A percentile compares a stretch with the other conserved stretches of the same genome.
Evolutionary conservation across 2,888 invertebrate species (phyloP).

Genomic region (Apotomis betuletana): DNA sequence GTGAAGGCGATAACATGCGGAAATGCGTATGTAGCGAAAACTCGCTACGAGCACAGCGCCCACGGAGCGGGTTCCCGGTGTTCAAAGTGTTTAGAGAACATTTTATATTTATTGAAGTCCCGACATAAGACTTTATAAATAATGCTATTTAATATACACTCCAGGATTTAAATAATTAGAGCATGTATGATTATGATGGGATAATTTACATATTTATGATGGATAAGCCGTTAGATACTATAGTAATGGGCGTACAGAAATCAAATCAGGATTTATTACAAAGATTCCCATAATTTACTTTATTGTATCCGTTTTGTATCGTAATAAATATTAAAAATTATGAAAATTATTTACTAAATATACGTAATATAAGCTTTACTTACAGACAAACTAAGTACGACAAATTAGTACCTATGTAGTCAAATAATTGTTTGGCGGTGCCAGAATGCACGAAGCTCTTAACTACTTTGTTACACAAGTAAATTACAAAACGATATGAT

Average conservation of each 20-base stretch:
- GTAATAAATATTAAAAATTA: constrained; percentile 27
- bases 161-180: background rate
- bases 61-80: no score
- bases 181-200: background rate
- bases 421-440: constrained; percentile 63
- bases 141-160: no score
- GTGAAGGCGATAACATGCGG: no score
- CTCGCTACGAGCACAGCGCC: no score
- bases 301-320: constrained; percentile 24
- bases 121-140: background rate
- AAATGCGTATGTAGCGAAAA: no score
- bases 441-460: constrained; percentile 72
- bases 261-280: constrained; percentile 26
- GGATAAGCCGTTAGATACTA: constrained; percentile 26
- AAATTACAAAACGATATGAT: constrained; percentile 83
- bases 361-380: constrained; percentile 54
- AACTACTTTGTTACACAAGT: constrained; percentile 73
- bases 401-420: constrained; percentile 54
- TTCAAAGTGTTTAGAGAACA: no score
- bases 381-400: constrained; percentile 56
- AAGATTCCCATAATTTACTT: constrained; percentile 16
- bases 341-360: constrained; percentile 48
- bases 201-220: constrained; percentile 15
- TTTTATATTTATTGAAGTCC: background rate
- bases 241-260: constrained; percentile 18